Base-by-base conservation (phyloP, 2,888 invertebrate species). In the Leucoptera coffeella region DNA sequence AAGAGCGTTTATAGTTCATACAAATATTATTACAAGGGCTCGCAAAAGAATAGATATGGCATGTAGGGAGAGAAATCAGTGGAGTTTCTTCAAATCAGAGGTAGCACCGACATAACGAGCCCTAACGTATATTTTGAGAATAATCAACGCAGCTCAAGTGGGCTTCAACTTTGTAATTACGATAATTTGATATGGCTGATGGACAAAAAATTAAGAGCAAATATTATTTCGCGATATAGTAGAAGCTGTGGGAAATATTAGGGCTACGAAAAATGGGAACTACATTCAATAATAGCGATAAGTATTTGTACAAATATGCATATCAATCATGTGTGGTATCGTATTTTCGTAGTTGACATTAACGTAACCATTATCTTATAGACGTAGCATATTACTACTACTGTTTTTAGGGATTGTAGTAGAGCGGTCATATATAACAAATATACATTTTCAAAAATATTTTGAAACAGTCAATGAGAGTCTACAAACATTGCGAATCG, bases 41-140 rank as follows among this genome's bases (percentile, higher is more conserved):
- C 51, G 49, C 36, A 36, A 41, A 64, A 64, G 65, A 61, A 67
- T 65, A 67, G 67, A 67, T 60, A 67, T 65, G 57, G 27, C 12
- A 20, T 14, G 28, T 26, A 26, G 67, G 64, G 62, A 53, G 51
- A 53, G 46, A 51, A 45, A 56, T 45, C 43, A 58, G 58, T 52
- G 51, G 61, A 58, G 60, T 65, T 59, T 55, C 59, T 65, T 56
- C 54, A 59, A 47, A 54, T 45, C 42, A 46, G 20, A 53, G 52
- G 45, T 43, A 46, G 4, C 5, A 6, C 10, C 4, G 7, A 6
- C 52, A 51, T 62, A 69, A 67, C 65, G 62, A 59, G 57, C 69
- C 65, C 65, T 42, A 69, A 67, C 67, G 69, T 61, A 59, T 64
- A 65, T 65, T 67, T 65, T 65, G 67, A 65, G 64, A 65, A 58